These are phyloP conservation scores for Presbytis comata DNA, from an alignment of 2,797 vertebrate genomes.

Conservation along the genomic window DNA sequence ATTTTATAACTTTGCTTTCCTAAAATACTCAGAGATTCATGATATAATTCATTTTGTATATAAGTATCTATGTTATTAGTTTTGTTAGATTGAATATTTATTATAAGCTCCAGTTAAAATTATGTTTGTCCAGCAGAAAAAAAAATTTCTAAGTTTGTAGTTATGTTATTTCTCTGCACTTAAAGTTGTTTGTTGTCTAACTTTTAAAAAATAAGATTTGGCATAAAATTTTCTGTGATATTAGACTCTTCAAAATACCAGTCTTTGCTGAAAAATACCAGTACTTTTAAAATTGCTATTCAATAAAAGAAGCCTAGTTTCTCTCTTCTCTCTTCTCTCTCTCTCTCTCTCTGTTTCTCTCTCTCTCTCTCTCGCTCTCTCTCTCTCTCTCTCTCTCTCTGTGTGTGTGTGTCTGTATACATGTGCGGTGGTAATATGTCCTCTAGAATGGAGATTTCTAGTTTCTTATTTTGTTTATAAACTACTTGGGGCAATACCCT, in stretches of 20 bases:
- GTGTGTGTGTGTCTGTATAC: neutral
- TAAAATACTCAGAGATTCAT: neutral
- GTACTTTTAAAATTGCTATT: neutral
- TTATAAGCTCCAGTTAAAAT: neutral
- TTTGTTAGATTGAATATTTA: neutral
- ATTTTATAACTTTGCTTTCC: neutral
- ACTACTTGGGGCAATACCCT: neutral
- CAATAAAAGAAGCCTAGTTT: neutral
- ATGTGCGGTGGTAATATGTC: neutral
- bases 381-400: too few relatives aligned
- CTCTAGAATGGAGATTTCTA: neutral
- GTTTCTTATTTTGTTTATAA: neutral
- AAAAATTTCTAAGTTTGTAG: neutral
- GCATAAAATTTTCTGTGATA: neutral
- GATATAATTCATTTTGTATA: neutral
- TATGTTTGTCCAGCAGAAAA: neutral
- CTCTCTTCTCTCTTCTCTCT: neutral
- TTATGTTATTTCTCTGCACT: neutral
- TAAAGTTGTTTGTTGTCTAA: neutral
- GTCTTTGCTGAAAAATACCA: neutral
- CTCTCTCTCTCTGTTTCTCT: fast-evolving
- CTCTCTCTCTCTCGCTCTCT: fast-evolving
- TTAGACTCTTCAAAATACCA: neutral
- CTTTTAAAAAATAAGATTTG: neutral
- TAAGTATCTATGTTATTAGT: neutral